Evolutionary conservation across 2,113 vertebrate species (phyloP).

Genomic region (Nymphicus hollandicus): DNA sequence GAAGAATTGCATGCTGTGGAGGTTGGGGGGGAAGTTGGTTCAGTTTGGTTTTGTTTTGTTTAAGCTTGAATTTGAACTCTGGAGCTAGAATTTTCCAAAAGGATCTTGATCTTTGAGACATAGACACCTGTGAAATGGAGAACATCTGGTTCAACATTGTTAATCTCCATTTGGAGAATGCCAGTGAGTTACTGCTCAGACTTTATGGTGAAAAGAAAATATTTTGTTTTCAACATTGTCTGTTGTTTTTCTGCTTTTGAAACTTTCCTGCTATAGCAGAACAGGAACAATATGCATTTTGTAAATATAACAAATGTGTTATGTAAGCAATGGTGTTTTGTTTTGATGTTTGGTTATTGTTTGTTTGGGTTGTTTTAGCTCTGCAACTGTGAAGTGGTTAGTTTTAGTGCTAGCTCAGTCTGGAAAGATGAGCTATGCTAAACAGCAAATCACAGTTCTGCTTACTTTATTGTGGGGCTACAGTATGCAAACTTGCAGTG

Average conservation of each 20-base stretch:
- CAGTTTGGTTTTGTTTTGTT: neutral
- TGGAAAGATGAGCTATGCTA: neutral
- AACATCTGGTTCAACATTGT: slow-evolving; percentile 6
- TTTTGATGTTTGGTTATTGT: neutral
- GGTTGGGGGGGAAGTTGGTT: neutral
- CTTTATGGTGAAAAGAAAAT: slow-evolving; percentile 11
- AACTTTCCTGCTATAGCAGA: neutral
- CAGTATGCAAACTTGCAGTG: neutral
- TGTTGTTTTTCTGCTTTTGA: neutral
- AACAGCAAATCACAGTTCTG: neutral
- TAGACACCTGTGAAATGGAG: neutral
- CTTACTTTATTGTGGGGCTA: neutral
- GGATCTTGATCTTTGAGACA: neutral
- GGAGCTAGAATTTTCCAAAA: neutral
- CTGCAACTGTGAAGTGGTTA: neutral
- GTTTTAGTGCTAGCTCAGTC: neutral
- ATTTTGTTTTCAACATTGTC: neutral
- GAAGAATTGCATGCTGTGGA: neutral
- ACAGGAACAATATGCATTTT: neutral
- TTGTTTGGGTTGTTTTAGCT: neutral
- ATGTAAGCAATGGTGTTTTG: neutral
- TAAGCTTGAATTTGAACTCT: neutral
- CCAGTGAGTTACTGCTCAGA: neutral
- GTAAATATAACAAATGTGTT: neutral
- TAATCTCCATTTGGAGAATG: slow-evolving; percentile 4